Evolutionary conservation across 2,113 vertebrate genomes (phyloP).

Genomic region (Campylomormyrus tamandua): DNA sequence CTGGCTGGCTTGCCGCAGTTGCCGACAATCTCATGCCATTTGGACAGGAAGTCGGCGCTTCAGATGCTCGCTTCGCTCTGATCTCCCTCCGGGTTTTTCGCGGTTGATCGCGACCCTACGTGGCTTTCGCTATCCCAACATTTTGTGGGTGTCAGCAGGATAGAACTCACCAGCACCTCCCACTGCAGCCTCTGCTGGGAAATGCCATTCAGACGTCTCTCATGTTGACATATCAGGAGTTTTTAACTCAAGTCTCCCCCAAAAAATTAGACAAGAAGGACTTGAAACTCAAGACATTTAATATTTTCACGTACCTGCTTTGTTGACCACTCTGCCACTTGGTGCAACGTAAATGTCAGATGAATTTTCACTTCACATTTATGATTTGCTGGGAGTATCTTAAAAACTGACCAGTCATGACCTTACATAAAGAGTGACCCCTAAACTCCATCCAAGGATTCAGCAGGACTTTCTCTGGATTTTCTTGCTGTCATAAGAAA

Average conservation of each 20-base stretch:
- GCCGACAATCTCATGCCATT: not conserved
- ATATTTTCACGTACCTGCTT: not conserved
- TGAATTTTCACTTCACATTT: not conserved
- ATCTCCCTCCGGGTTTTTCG: not conserved
- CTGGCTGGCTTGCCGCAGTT: not conserved
- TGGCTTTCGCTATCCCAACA: not conserved
- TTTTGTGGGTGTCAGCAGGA: not conserved
- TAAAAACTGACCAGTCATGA: not conserved
- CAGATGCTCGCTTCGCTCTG: not conserved
- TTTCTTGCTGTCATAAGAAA: not conserved
- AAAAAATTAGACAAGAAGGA: not conserved
- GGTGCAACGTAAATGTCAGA: not conserved
- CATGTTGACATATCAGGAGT: not conserved
- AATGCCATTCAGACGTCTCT: not conserved
- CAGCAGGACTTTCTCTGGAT: not conserved
- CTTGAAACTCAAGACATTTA: not conserved
- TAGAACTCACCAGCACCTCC: not conserved
- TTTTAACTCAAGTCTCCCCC: not conserved
- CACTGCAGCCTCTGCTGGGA: not conserved
- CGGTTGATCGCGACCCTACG: not conserved
- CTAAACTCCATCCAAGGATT: not conserved
- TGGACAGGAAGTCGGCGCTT: not conserved
- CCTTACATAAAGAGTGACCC: not conserved
- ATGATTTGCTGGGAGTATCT: not conserved
- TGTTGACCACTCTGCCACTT: not conserved